Evolutionary conservation across 2,797 vertebrate species (phyloP).

Genomic region (Mormyrops boulengeri): DNA sequence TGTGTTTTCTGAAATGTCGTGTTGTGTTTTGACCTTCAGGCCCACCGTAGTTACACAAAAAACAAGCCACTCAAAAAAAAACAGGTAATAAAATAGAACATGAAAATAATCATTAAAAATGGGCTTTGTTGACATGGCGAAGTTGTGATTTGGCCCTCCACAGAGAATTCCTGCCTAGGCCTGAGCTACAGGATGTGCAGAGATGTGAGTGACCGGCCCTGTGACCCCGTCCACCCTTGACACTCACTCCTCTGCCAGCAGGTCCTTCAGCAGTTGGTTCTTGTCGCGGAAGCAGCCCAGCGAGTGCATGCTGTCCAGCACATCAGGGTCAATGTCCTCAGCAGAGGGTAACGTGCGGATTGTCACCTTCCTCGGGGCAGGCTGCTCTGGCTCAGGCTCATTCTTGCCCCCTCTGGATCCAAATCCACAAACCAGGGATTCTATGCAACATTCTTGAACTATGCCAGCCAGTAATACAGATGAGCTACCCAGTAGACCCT

Average conservation of each 20-base stretch:
- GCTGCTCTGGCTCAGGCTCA: constrained; percentile 94
- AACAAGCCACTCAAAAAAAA: neutral
- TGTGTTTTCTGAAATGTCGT: too few species aligned
- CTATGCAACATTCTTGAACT: too few species aligned
- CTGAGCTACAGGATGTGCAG: neutral
- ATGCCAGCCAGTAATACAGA: neutral
- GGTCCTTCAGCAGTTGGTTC: constrained; percentile 92
- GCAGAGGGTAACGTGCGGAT: constrained; percentile 80
- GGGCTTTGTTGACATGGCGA: neutral
- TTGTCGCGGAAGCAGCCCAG: constrained; percentile 97
- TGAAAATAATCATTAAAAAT: neutral
- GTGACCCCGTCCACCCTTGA: constrained; percentile 3
- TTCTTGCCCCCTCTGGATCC: constrained; percentile 88
- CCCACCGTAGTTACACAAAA: neutral
- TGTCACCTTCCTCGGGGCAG: constrained; percentile 87
- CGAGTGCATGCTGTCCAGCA: constrained; percentile 98
- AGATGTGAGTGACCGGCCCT: constrained; percentile 11
- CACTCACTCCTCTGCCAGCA: constrained; percentile 90
- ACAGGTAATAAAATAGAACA: neutral
- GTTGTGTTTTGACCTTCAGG: too few species aligned
- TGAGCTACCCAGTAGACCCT: neutral
- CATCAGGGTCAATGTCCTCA: constrained; percentile 94
- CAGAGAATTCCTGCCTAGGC: neutral
- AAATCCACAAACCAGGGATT: neutral
- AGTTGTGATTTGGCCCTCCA: neutral